Evolutionary conservation across 2,113 vertebrate species (phyloP).

Genomic region (Rhodinocichla rosea): DNA sequence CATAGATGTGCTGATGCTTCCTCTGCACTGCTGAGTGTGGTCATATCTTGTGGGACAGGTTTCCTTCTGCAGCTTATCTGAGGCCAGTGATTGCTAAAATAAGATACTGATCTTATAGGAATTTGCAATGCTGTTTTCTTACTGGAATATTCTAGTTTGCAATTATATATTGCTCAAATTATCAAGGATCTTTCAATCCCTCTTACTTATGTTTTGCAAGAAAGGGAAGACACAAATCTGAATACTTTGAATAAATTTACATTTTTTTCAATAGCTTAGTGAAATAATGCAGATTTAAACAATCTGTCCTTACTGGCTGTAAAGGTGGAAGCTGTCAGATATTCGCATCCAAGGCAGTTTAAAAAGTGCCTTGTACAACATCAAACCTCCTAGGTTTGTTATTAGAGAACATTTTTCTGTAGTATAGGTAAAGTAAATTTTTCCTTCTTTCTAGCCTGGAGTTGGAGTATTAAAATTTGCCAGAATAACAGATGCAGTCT

Average conservation of each 20-base stretch:
- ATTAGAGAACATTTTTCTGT: not conserved
- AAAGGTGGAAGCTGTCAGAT: not conserved
- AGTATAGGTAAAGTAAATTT: not conserved
- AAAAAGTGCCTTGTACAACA: not conserved
- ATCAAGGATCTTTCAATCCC: not conserved
- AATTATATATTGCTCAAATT: not conserved
- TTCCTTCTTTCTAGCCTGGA: not conserved
- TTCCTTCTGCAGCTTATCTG: not conserved
- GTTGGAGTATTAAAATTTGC: not conserved
- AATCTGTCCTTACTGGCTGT: not conserved
- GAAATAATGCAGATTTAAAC: slow-evolving; percentile 7
- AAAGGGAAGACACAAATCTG: not conserved
- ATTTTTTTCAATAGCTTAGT: not conserved
- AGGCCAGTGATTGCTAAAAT: not conserved
- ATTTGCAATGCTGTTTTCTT: not conserved
- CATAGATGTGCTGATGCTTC: not conserved
- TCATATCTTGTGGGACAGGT: not conserved
- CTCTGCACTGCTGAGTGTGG: rapidly evolving
- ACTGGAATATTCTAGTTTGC: not conserved
- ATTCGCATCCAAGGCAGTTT: not conserved
- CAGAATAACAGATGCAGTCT: not conserved
- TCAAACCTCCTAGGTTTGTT: not conserved
- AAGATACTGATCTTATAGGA: not conserved
- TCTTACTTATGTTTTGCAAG: not conserved
- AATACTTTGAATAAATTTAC: slow-evolving; percentile 11